Evolutionary conservation across 2,888 invertebrate genomes (phyloP).

Genomic region (Pandemis corylana): DNA sequence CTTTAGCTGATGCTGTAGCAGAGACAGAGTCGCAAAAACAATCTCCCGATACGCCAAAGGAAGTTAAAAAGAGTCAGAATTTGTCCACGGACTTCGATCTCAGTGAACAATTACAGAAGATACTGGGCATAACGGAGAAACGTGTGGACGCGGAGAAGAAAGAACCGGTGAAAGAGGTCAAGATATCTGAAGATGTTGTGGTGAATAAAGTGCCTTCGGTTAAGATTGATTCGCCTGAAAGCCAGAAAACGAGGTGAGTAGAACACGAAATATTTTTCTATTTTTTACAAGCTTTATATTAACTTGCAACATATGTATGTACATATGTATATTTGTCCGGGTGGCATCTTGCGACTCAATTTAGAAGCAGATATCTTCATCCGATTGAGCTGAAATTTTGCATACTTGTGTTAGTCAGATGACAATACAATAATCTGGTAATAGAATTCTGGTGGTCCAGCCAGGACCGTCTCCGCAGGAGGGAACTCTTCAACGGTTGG

Average conservation of each 20-base stretch:
- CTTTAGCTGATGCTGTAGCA: slow-evolving; percentile 63
- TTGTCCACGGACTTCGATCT: slow-evolving; percentile 81
- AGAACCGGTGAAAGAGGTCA: slow-evolving; percentile 73
- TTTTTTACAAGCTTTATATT: too few species aligned
- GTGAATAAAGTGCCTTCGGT: slow-evolving; percentile 74
- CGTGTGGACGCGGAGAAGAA: slow-evolving; percentile 72
- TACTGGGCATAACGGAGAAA: slow-evolving; percentile 80
- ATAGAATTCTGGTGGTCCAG: too few species aligned
- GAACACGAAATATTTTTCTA: not conserved
- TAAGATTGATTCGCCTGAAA: slow-evolving; percentile 81
- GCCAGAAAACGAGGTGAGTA: slow-evolving; percentile 70
- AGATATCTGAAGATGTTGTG: slow-evolving; percentile 68
- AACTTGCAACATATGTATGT: too few species aligned
- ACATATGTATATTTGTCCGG: too few species aligned
- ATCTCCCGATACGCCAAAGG: slow-evolving; percentile 77
- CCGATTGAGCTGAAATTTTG: too few species aligned
- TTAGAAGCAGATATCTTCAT: too few species aligned
- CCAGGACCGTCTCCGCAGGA: too few species aligned
- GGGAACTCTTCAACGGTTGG: too few species aligned
- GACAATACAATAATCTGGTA: too few species aligned
- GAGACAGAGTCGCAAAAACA: slow-evolving; percentile 75
- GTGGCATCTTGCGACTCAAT: too few species aligned
- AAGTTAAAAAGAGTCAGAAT: slow-evolving; percentile 80
- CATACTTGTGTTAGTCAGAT: too few species aligned
- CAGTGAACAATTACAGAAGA: slow-evolving; percentile 81